Evolutionary conservation across 92 coral and sea anemone species (phyloP).

Genomic region (Porites evermanni): DNA sequence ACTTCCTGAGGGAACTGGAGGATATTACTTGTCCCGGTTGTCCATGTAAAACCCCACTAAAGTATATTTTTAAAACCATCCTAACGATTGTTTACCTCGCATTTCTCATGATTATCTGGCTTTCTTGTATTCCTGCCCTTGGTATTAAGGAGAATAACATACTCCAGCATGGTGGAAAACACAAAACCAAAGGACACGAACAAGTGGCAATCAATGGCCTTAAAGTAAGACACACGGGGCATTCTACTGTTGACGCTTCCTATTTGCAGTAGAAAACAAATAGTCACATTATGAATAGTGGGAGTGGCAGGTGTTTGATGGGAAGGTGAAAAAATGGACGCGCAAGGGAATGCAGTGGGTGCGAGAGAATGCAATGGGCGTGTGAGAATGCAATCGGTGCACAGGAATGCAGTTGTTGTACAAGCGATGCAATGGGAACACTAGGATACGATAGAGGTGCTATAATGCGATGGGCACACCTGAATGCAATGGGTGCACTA

Average conservation of each 20-base stretch:
- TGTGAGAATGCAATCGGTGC: too few species aligned
- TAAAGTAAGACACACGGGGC: slow-evolving; percentile 92
- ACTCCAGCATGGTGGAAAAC: slow-evolving; percentile 89
- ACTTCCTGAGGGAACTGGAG: too few species aligned
- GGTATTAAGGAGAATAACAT: slow-evolving; percentile 73
- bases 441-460: too few species aligned
- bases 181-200: slow-evolving; percentile 93
- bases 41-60: neutral
- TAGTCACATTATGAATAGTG: neutral
- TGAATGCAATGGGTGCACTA: too few species aligned
- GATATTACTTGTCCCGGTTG: neutral
- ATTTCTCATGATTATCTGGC: neutral
- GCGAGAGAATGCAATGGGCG: too few species aligned
- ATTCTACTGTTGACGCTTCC: slow-evolving; percentile 80
- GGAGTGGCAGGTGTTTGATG: too few species aligned
- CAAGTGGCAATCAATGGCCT: slow-evolving; percentile 89
- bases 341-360: too few species aligned
- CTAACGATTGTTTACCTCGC: slow-evolving; percentile 7
- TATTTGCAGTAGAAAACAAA: neutral
- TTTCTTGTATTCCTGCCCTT: neutral
- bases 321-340: too few species aligned
- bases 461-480: too few species aligned
- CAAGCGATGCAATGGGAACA: too few species aligned
- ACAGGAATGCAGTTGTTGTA: too few species aligned
- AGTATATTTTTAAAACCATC: neutral